Base-by-base conservation (phyloP, 1,140 invertebrate genomes). In the Drosophila orosa region DNA sequence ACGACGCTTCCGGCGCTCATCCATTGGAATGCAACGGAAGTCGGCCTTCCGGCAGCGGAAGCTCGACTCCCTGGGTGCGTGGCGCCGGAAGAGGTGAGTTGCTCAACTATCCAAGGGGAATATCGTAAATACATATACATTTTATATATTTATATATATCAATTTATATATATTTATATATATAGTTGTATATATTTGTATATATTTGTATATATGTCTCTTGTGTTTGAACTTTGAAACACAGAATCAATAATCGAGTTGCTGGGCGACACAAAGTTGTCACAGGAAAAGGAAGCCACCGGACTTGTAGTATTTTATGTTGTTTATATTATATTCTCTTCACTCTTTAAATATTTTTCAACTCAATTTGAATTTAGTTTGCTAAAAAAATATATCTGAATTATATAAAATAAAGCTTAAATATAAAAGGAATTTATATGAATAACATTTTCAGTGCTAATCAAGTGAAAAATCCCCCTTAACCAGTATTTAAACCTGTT, bases 21-120 rank as follows among this genome's bases (percentile, higher is more conserved):
- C 90, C 25, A 89, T 91, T 56, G 90, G 90, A 57, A 91, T 91
- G 83, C 90, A 91, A 60, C 69, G 90, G 62, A 89, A 89, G 54
- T 79, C 90, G 31, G 90, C 90, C 48, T 91, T 91, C 60, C 86
- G 90, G 17, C 90, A 91, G 73, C 75, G 90, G 63, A 91, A 91
- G 71, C 84, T 90, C 44, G 90, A 91, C 73, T 91, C 90, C 10
- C 25, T 91, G 61, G 86, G 84, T 35, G 63, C 80, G 27, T 91
- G 75, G 83, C 83, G 90, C 13, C 90, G 84, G 55, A 85, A 91
- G 58, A 82, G 90, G 90, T 89, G 74, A 91, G 82, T 77, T 45
- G n/a, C 39, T 44, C 22, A 17, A 17, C 61, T 29, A 47, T 35
- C 55, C 59, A 35, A 35, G 15, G 25, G 52, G 59, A 17, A n/a